Evolutionary conservation across 2,113 vertebrate genomes (phyloP).

Genomic region (Phaethon lepturus): DNA sequence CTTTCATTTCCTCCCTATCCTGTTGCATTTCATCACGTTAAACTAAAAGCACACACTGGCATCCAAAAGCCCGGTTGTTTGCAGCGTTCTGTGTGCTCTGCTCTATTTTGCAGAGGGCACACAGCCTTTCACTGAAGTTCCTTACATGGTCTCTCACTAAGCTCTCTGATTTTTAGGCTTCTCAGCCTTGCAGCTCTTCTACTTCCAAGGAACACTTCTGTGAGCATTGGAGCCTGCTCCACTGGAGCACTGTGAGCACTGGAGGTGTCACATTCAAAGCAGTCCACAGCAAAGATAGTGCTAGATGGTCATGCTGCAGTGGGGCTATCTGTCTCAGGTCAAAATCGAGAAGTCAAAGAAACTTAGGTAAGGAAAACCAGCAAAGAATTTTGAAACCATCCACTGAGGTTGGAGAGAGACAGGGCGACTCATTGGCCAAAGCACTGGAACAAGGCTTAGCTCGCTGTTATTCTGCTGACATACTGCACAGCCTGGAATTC

Average conservation of each 20-base stretch:
- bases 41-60: neutral
- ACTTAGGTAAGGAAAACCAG: neutral
- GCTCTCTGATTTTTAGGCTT: neutral
- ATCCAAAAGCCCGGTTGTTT: accelerated
- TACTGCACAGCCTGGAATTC: neutral
- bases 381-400: neutral
- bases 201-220: neutral
- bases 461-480: neutral
- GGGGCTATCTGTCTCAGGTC: neutral
- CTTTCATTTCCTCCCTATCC: conserved; percentile 50
- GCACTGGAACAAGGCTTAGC: neutral
- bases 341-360: neutral
- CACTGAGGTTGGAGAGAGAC: neutral
- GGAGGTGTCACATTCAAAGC: neutral
- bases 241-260: neutral
- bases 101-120: neutral
- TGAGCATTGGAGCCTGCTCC: neutral
- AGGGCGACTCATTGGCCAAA: neutral
- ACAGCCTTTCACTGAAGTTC: neutral
- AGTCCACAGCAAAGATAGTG: neutral
- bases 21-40: conserved; percentile 52
- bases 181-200: neutral
- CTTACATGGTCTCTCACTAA: neutral
- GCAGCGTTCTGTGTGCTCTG: neutral
- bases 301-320: neutral